Conservation (phyloP, 2,888 invertebrate species). For the Buathra laborator region DNA sequence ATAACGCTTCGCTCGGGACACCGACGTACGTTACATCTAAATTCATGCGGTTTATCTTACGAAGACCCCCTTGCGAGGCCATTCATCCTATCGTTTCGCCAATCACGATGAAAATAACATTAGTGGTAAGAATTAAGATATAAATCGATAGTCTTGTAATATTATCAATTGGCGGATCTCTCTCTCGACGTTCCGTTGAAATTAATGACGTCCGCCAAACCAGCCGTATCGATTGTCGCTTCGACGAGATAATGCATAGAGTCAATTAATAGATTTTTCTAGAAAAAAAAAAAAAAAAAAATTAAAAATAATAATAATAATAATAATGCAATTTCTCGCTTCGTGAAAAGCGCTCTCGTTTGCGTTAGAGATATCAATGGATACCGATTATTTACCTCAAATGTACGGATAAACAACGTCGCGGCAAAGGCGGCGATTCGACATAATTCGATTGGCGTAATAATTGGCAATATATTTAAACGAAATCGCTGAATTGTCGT, state of each 20-base stretch:
- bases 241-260: slow-evolving; percentile 19
- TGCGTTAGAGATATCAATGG: not conserved
- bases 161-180: slow-evolving; percentile 9
- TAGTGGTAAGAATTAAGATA: slow-evolving; percentile 50
- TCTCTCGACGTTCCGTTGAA: not conserved
- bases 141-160: slow-evolving; percentile 42
- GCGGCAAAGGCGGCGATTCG: not conserved
- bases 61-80: slow-evolving; percentile 16
- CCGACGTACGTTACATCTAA: slow-evolving; percentile 31
- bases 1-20: slow-evolving; percentile 20
- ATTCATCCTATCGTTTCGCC: slow-evolving; percentile 45
- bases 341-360: not conserved
- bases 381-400: slow-evolving; percentile 20
- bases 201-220: not conserved
- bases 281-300: not conserved
- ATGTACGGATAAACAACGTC: not conserved
- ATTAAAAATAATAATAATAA: not conserved
- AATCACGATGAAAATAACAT: slow-evolving; percentile 47
- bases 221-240: not conserved
- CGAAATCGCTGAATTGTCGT: slow-evolving; percentile 15
- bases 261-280: slow-evolving; percentile 22
- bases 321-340: not conserved
- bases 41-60: slow-evolving; percentile 42
- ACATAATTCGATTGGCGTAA: not conserved
- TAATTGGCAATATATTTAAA: not conserved